Conservation (phyloP, 1,140 invertebrate genomes). For the Elysia chlorotica region DNA sequence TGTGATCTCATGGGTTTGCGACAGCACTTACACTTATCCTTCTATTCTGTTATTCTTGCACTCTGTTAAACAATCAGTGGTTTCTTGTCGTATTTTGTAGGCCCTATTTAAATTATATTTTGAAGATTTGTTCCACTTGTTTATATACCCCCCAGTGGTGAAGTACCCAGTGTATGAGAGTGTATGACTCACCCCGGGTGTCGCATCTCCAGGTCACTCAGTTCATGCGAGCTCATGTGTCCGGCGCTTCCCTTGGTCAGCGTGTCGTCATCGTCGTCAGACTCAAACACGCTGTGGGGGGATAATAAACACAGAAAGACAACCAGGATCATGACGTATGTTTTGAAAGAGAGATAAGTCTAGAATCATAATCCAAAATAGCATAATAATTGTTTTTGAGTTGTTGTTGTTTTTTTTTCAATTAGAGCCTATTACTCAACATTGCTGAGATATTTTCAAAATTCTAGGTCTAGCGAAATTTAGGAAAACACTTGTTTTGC, state of each 20-base stretch:
- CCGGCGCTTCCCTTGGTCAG: neutral
- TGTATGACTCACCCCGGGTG: slow-evolving; percentile 17
- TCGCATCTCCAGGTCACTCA: slow-evolving; percentile 2
- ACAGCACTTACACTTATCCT: too few species aligned
- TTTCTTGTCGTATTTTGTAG: too few species aligned
- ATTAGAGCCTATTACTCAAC: neutral
- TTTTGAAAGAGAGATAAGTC: neutral
- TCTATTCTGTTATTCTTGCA: too few species aligned
- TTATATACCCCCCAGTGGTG: neutral
- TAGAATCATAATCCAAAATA: neutral
- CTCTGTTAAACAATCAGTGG: too few species aligned
- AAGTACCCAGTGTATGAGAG: too few species aligned
- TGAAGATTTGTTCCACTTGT: neutral
- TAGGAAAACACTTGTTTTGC: too few species aligned
- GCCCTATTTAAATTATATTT: neutral
- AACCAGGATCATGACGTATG: neutral
- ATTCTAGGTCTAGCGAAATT: too few species aligned
- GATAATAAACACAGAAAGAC: neutral
- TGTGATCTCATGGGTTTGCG: too few species aligned
- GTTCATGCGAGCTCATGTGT: slow-evolving; percentile 13
- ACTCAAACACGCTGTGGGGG: slow-evolving; percentile 24
- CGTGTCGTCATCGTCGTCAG: slow-evolving; percentile 25
- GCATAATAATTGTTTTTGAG: too few species aligned
- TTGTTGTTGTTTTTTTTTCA: neutral
- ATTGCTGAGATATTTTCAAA: neutral